phyloP scores from a whole-genome alignment of 1,140 invertebrate genomes.

The Hesperophylax magnus region DNA sequence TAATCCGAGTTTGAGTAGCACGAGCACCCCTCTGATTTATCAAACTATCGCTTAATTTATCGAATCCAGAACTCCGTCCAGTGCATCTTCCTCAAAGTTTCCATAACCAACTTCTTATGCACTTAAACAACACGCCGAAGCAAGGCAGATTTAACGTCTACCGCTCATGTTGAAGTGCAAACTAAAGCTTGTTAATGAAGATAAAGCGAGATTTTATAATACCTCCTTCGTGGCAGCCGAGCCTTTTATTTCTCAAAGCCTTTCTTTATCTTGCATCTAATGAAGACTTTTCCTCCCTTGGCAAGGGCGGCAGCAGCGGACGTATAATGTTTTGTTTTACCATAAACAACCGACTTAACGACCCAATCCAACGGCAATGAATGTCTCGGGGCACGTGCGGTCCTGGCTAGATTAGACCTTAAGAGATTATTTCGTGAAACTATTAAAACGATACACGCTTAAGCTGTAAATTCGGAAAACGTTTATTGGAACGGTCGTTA shows the following conservation, averaged over 20 bases:
- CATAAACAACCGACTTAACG: slow-evolving; percentile 57
- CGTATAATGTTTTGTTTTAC: slow-evolving; percentile 55
- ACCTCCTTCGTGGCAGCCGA: slow-evolving; percentile 15
- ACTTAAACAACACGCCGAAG: not conserved
- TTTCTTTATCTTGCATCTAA: slow-evolving; percentile 44
- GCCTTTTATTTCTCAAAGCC: slow-evolving; percentile 27
- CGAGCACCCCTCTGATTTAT: no score
- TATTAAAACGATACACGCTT: slow-evolving; percentile 39
- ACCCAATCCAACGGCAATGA: slow-evolving; percentile 56
- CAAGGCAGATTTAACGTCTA: not conserved
- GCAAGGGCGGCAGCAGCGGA: slow-evolving; percentile 41
- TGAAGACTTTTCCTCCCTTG: slow-evolving; percentile 38
- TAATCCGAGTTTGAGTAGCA: no score
- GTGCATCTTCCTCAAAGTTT: not conserved
- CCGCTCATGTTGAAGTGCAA: slow-evolving; percentile 32
- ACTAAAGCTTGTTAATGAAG: slow-evolving; percentile 35
- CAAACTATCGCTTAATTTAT: not conserved
- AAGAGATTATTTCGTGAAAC: slow-evolving; percentile 56
- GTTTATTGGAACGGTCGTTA: slow-evolving; percentile 33
- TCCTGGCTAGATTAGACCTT: slow-evolving; percentile 56
- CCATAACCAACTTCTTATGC: not conserved
- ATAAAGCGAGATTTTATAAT: slow-evolving; percentile 35
- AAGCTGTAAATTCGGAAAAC: slow-evolving; percentile 36
- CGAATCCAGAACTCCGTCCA: not conserved
- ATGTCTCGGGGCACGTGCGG: slow-evolving; percentile 53